These are phyloP conservation scores for Hylomyscus alleni DNA, from an alignment of 2,797 vertebrate genomes.

Conservation along the genomic window DNA sequence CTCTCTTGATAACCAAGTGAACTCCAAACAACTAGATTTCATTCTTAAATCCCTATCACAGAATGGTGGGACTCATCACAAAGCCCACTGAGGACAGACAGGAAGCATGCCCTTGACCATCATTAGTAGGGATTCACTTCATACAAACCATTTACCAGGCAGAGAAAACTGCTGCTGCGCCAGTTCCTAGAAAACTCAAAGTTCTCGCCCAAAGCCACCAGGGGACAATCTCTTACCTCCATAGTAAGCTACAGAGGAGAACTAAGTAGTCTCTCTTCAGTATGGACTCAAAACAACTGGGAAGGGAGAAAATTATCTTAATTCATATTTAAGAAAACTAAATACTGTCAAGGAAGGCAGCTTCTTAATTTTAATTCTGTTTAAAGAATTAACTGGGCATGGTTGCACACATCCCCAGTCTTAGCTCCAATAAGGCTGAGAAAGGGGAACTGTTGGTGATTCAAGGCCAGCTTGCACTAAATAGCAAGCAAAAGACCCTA, in stretches of 20 bases:
- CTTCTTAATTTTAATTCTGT: conserved; percentile 54
- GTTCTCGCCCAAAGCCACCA: conserved; percentile 12
- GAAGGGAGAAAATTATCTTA: conserved; percentile 24
- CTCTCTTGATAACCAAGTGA: neutral
- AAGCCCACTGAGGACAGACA: neutral
- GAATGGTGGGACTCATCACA: neutral
- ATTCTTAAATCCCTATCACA: conserved; percentile 36
- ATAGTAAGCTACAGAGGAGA: neutral
- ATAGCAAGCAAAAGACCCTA: neutral
- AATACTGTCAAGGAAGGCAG: conserved; percentile 9
- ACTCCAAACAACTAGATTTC: neutral
- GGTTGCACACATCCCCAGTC: neutral
- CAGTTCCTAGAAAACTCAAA: conserved; percentile 44
- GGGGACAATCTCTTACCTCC: neutral
- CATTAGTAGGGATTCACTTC: neutral
- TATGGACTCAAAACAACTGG: conserved; percentile 46
- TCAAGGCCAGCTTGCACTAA: neutral
- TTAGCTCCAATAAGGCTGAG: neutral
- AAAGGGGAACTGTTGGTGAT: neutral
- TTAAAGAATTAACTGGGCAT: conserved; percentile 41
- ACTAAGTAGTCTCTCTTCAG: neutral
- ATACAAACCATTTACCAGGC: neutral
- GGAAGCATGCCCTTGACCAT: neutral
- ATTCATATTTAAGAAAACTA: conserved; percentile 7
- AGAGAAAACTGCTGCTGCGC: neutral